These are phyloP conservation scores for Galemys pyrenaicus DNA, from an alignment of 2,113 vertebrate species.

Conservation along the genomic window DNA sequence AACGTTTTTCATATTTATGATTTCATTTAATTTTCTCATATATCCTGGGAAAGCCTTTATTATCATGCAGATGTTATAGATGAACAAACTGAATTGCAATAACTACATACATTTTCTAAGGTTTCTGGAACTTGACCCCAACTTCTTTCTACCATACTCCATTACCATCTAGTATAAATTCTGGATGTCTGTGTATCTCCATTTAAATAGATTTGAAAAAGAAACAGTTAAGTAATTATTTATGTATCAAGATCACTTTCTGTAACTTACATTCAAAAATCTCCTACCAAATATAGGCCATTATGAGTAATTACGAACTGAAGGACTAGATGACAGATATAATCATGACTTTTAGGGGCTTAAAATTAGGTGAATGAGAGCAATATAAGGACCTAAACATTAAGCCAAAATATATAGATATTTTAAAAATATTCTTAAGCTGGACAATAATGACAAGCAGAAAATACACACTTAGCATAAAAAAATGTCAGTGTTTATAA, in stretches of 20 bases:
- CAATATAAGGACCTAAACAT: not conserved
- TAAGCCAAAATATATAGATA: not conserved
- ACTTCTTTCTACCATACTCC: not conserved
- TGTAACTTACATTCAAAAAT: not conserved
- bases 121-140: not conserved
- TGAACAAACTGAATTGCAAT: not conserved
- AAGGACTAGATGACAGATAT: not conserved
- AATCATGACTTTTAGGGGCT: not conserved
- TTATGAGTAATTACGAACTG: not conserved
- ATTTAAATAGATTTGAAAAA: not conserved
- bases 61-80: not conserved
- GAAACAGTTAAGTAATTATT: not conserved
- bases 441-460: not conserved
- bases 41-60: not conserved
- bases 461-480: not conserved
- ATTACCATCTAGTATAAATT: not conserved
- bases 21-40: slow-evolving; percentile 2
- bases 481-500: not conserved
- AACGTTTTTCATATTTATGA: not conserved
- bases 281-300: not conserved
- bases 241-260: not conserved
- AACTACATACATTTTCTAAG: not conserved
- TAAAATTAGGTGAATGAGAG: slow-evolving; percentile 19
- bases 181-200: not conserved
- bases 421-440: not conserved